Evolutionary conservation across 2,888 invertebrate species (phyloP), one percentile per base, ranked within the genome.

Genomic region (Euzophera pinguis): DNA sequence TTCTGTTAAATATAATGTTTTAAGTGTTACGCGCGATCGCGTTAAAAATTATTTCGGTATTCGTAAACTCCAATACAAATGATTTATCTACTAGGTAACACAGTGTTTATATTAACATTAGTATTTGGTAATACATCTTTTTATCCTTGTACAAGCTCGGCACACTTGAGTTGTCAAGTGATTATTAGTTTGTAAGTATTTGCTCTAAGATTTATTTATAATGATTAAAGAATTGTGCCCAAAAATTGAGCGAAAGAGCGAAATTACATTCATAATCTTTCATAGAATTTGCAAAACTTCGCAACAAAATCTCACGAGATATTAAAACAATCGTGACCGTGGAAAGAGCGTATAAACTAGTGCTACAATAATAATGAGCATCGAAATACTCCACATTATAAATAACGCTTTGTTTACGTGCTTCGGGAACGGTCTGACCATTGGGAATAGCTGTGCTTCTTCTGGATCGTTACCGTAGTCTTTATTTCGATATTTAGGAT

Each of bases 371-470:
- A 71, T 67, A 68, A 68, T 59, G 64, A 60, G 58, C 56, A 61
- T 67, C 54, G 55, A 64, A 70, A 69, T 67, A 65, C 60, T 56
- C 50, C 61, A 38, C 37, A 50, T 59, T 71, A 66, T 64, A 69
- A 67, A 71, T 71, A 71, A 54, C 47, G 38, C 47, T 45, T 27
- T 60, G 66, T 66, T 72, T 67, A 67, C 58, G 65, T 67, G 53
- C 53, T 52, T 43, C 39, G 56, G 53, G 53, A 62, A 65, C 63
- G 54, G 59, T 61, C 54, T 54, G 58, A 59, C 59, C 32, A 53
- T 62, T 53, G 39, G 41, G 47, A 54, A 52, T 48, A 43, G 53
- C 39, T 41, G 27, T 39, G 22, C 37, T 27, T 17, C 29, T 10
- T n/a, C n/a, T 17, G 10, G 45, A 29, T 32, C 39, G 41, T 39